Percentiles rank a stretch among this genome's conserved stretches.
Conservation (phyloP, 2,888 invertebrate species). For the Aplocera efformata region DNA sequence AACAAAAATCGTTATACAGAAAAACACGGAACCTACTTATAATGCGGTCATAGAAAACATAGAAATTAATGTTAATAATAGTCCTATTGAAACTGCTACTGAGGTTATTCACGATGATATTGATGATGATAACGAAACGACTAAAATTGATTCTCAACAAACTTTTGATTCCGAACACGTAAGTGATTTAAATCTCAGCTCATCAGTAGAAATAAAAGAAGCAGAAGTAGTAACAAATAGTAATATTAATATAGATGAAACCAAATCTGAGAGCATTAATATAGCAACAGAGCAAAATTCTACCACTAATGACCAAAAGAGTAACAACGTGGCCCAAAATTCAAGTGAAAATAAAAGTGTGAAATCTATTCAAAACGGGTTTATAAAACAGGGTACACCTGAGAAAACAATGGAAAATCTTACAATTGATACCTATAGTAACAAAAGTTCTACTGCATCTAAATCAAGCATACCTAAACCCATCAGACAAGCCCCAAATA, state of each 20-base stretch:
- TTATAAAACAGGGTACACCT: constrained; percentile 9
- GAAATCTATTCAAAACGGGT: constrained; percentile 6
- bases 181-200: constrained; percentile 1
- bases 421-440: constrained; percentile 24
- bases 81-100: constrained; percentile 6
- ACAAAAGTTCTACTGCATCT: constrained; percentile 18
- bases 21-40: constrained; percentile 36
- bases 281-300: not conserved
- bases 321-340: not conserved
- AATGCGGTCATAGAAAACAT: constrained; percentile 46
- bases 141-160: constrained; percentile 5
- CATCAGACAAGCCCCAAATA: constrained; percentile 49
- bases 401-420: constrained; percentile 20
- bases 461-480: constrained; percentile 72
- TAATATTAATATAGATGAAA: not conserved
- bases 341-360: not conserved
- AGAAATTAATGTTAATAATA: constrained; percentile 22
- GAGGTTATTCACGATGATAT: constrained; percentile 6
- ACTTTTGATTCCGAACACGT: constrained; percentile 2
- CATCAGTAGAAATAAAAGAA: not conserved
- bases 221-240: constrained; percentile 1
- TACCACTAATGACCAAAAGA: constrained; percentile 2
- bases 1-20: constrained; percentile 40
- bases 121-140: not conserved
- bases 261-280: not conserved